Evolutionary conservation across 2,797 vertebrate species (phyloP).

Genomic region (Pelobates cultripes): DNA sequence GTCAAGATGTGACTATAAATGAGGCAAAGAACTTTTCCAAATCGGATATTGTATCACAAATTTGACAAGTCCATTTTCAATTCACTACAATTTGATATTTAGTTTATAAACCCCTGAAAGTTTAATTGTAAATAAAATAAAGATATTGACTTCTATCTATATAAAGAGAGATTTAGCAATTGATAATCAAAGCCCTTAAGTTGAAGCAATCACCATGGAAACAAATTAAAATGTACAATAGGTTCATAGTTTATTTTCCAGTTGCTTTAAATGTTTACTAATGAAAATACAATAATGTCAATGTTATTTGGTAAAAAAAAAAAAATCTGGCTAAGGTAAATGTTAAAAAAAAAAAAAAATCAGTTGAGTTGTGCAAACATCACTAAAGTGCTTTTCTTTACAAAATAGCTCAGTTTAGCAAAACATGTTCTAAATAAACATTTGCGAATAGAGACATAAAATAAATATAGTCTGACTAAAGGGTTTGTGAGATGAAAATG

Average conservation of each 20-base stretch:
- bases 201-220: no score
- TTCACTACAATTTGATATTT: no score
- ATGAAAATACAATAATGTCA: slow-evolving; percentile 1
- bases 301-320: slow-evolving; percentile 28
- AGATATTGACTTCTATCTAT: no score
- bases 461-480: background rate
- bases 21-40: no score
- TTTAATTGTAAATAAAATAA: no score
- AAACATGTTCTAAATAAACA: slow-evolving; percentile 36
- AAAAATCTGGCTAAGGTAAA: background rate
- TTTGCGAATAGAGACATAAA: slow-evolving; percentile 12
- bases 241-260: background rate
- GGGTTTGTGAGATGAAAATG: background rate
- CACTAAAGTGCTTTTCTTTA: slow-evolving; percentile 35
- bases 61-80: no score
- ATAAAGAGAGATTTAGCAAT: no score
- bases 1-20: no score
- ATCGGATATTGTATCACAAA: no score
- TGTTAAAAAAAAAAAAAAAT: accelerated
- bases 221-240: no score
- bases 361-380: background rate
- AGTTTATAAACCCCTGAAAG: no score
- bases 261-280: slow-evolving; percentile 35
- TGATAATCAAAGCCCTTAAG: no score
- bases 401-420: slow-evolving; percentile 22